These are phyloP conservation scores for Ursus arctos DNA, from an alignment of 2,113 vertebrate genomes.

Conservation along the genomic window DNA sequence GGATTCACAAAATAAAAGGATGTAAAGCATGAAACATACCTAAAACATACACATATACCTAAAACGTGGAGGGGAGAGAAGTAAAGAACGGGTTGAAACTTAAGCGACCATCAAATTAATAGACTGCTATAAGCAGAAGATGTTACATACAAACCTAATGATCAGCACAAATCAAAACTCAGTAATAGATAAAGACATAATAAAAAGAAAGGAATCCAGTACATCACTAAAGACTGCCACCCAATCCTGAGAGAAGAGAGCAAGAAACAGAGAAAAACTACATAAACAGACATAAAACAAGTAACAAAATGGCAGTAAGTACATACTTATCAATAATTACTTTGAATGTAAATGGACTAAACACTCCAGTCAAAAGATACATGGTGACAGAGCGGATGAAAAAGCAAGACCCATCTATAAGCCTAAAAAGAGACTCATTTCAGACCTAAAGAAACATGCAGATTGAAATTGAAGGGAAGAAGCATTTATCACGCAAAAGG, in stretches of 20 bases:
- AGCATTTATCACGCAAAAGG: background rate
- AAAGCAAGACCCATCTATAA: background rate
- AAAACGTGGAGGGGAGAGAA: background rate
- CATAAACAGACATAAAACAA: background rate
- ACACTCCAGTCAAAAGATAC: background rate
- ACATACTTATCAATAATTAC: background rate
- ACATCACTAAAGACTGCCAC: background rate
- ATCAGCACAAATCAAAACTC: background rate
- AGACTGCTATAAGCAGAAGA: background rate
- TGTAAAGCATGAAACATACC: background rate
- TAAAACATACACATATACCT: background rate
- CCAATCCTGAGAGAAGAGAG: background rate
- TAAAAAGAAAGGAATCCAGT: background rate
- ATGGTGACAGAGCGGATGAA: background rate
- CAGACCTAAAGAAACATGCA: background rate
- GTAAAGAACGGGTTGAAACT: background rate
- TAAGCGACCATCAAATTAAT: background rate
- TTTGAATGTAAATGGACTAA: background rate
- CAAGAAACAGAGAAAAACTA: background rate
- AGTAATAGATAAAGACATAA: background rate
- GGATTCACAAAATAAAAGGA: background rate
- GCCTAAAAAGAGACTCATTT: background rate
- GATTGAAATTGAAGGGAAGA: background rate
- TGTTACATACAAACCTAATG: background rate
- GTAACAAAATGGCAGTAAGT: background rate